Evolutionary conservation across 2,888 invertebrate genomes (phyloP).

Genomic region (Agrotis clavis): DNA sequence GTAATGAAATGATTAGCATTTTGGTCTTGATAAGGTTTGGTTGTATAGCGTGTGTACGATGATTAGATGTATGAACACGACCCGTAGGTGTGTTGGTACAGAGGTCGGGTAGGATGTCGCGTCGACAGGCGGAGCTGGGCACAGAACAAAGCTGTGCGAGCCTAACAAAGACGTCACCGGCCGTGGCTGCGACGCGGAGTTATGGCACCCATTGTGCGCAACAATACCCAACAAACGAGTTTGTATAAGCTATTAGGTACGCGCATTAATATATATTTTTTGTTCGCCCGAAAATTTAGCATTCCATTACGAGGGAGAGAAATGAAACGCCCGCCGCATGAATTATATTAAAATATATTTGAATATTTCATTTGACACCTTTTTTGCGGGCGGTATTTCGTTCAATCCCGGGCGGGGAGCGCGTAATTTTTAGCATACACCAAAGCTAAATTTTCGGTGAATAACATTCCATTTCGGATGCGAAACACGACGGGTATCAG

Average conservation of each 20-base stretch:
- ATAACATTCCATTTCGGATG: slow-evolving; percentile 90
- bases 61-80: slow-evolving; percentile 63
- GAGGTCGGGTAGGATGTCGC: slow-evolving; percentile 80
- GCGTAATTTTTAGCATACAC: slow-evolving; percentile 90
- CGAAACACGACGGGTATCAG: slow-evolving; percentile 89
- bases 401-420: slow-evolving; percentile 87
- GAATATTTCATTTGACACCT: slow-evolving; percentile 92
- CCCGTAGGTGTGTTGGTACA: slow-evolving; percentile 74
- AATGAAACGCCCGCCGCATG: slow-evolving; percentile 91
- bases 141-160: slow-evolving; percentile 85
- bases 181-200: slow-evolving; percentile 91
- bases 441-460: slow-evolving; percentile 88
- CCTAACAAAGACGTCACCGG: slow-evolving; percentile 91
- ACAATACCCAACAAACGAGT: slow-evolving; percentile 92
- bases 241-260: slow-evolving; percentile 92
- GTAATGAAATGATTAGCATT: slow-evolving; percentile 69
- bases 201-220: slow-evolving; percentile 91
- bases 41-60: slow-evolving; percentile 57
- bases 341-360: slow-evolving; percentile 92
- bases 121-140: slow-evolving; percentile 86
- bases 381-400: slow-evolving; percentile 90
- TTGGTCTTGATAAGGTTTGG: slow-evolving; percentile 39
- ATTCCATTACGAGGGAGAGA: slow-evolving; percentile 91
- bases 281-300: slow-evolving; percentile 91
- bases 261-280: slow-evolving; percentile 92